Evolutionary conservation across 1,140 invertebrate genomes (phyloP).

Genomic region (Anastrepha ludens): DNA sequence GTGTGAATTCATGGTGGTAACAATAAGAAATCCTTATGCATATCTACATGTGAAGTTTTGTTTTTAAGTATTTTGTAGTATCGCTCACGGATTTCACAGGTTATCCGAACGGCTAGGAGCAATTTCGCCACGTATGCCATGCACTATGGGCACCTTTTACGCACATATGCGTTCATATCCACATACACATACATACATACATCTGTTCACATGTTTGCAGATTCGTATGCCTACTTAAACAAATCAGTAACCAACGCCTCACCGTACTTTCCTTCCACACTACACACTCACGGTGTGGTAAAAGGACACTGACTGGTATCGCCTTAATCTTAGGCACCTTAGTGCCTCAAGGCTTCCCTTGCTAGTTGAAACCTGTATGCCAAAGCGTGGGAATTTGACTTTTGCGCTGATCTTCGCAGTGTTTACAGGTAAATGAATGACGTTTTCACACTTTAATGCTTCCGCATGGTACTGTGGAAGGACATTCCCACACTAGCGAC

Average conservation of each 20-base stretch:
- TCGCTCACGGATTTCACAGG: neutral
- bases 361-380: neutral
- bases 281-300: neutral
- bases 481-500: constrained; percentile 39
- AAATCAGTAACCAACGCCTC: neutral
- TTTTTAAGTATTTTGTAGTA: neutral
- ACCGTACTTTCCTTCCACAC: neutral
- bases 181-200: neutral
- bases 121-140: constrained; percentile 25
- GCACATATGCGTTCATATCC: neutral
- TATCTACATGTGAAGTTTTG: neutral
- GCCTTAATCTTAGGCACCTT: neutral
- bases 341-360: neutral
- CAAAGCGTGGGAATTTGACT: constrained; percentile 31
- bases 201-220: neutral
- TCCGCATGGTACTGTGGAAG: neutral
- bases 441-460: constrained; percentile 31
- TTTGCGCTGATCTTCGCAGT: neutral
- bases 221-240: neutral
- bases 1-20: neutral
- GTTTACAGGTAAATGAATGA: constrained; percentile 16
- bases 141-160: neutral
- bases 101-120: neutral
- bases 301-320: constrained; percentile 5
- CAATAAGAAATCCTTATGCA: neutral